phyloP scores from a whole-genome alignment of 2,113 vertebrate genomes.

The Lanius ludovicianus region DNA sequence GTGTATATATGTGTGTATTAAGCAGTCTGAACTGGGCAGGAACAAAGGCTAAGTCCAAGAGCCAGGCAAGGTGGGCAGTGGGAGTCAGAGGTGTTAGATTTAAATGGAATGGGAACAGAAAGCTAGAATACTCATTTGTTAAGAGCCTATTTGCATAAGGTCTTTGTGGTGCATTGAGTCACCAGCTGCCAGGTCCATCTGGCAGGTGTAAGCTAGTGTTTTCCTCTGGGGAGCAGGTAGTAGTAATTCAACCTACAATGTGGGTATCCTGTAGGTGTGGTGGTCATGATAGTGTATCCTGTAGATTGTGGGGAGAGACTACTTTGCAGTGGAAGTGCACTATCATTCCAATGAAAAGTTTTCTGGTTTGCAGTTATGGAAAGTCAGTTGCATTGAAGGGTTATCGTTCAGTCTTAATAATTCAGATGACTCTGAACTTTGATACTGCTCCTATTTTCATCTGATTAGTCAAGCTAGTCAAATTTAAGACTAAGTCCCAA shows the following conservation, averaged over 20 bases:
- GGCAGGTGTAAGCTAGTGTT: neutral
- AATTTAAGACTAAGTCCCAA: neutral
- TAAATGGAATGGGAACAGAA: neutral
- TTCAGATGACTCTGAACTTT: neutral
- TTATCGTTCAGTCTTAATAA: neutral
- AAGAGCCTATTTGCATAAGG: neutral
- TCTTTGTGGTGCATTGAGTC: neutral
- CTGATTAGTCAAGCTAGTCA: neutral
- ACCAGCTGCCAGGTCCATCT: neutral
- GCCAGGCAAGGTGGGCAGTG: accelerated
- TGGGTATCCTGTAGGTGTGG: neutral
- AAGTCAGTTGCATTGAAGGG: neutral
- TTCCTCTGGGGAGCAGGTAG: neutral
- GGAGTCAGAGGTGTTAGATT: neutral
- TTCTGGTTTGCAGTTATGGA: neutral
- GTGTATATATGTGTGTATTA: neutral
- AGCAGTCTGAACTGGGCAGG: neutral
- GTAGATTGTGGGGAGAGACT: neutral
- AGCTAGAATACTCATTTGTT: neutral
- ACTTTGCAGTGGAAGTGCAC: neutral
- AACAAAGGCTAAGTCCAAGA: neutral
- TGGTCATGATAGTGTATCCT: neutral
- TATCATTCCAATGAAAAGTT: neutral
- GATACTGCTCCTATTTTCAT: neutral
- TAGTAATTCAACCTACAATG: neutral